Evolutionary conservation across 2,113 vertebrate genomes (phyloP).

Genomic region (Paraplagusia blochii): DNA sequence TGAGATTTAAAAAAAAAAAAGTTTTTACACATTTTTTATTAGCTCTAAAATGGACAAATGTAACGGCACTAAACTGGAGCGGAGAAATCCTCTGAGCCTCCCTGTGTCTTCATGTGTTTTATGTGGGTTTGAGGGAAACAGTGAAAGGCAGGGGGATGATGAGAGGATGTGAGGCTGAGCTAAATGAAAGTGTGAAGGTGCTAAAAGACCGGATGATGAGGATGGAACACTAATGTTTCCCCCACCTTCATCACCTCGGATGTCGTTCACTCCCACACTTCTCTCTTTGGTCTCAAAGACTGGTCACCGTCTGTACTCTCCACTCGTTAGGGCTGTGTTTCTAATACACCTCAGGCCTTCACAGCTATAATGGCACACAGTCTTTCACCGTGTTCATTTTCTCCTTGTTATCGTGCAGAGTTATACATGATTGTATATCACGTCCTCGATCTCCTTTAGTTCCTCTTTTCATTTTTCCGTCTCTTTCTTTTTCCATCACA

Average conservation of each 20-base stretch:
- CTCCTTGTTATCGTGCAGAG: conserved; percentile 29
- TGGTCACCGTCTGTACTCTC: conserved; percentile 10
- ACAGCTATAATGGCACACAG: conserved; percentile 40
- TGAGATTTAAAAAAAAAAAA: conserved; percentile 2
- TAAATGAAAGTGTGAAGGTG: conserved; percentile 44
- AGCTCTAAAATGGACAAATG: conserved; percentile 37
- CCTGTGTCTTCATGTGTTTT: not conserved
- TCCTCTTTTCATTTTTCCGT: conserved; percentile 15
- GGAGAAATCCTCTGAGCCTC: conserved; percentile 1
- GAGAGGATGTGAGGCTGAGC: conserved; percentile 2
- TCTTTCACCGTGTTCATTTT: conserved; percentile 31
- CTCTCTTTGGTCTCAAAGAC: not conserved
- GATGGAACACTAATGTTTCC: conserved; percentile 21
- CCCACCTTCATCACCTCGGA: conserved; percentile 13
- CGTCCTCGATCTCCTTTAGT: conserved; percentile 31
- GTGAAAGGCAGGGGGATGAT: not conserved
- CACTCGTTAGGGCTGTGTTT: conserved; percentile 29
- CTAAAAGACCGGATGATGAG: conserved; percentile 46
- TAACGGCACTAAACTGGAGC: conserved; percentile 3
- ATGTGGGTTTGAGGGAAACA: conserved; percentile 1
- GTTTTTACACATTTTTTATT: conserved; percentile 24
- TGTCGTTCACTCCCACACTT: conserved; percentile 7
- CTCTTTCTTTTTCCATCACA: conserved; percentile 54
- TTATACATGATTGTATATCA: conserved; percentile 33
- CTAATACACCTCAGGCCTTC: conserved; percentile 36